phyloP scores from a whole-genome alignment of 2,797 vertebrate genomes.

The Pantherophis alleghaniensis region DNA sequence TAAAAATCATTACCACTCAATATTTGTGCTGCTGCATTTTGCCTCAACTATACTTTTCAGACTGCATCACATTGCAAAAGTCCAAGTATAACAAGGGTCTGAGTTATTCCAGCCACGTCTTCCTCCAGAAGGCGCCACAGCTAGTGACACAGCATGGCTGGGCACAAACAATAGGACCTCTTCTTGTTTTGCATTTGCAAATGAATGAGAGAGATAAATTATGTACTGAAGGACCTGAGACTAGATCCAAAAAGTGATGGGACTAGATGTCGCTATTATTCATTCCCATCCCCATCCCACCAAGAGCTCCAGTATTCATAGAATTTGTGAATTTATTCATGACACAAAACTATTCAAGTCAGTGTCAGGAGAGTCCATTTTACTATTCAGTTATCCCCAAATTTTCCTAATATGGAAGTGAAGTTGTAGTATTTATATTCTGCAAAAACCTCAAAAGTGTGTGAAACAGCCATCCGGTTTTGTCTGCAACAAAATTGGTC shows the following conservation, averaged over 20 bases:
- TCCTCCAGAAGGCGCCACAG: no score
- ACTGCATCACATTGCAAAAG: no score
- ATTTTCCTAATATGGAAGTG: background rate
- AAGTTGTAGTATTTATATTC: background rate
- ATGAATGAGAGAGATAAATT: background rate
- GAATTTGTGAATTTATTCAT: background rate
- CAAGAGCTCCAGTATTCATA: background rate
- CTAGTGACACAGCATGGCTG: no score
- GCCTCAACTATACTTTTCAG: no score
- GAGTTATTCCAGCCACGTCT: no score
- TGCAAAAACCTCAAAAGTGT: background rate
- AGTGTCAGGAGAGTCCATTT: background rate
- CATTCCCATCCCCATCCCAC: background rate
- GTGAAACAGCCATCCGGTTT: background rate
- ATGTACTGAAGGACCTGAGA: background rate
- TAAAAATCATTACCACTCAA: no score
- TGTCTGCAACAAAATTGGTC: background rate
- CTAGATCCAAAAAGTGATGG: background rate
- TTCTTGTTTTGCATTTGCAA: background rate
- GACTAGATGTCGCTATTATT: background rate
- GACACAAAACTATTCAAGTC: background rate
- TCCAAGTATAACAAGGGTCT: no score
- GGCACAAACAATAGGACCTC: background rate
- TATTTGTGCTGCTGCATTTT: no score
- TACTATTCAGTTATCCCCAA: background rate